Evolutionary conservation across 2,113 vertebrate species (phyloP), one percentile per base, ranked within the genome.

Genomic region (Pardalotus punctatus): DNA sequence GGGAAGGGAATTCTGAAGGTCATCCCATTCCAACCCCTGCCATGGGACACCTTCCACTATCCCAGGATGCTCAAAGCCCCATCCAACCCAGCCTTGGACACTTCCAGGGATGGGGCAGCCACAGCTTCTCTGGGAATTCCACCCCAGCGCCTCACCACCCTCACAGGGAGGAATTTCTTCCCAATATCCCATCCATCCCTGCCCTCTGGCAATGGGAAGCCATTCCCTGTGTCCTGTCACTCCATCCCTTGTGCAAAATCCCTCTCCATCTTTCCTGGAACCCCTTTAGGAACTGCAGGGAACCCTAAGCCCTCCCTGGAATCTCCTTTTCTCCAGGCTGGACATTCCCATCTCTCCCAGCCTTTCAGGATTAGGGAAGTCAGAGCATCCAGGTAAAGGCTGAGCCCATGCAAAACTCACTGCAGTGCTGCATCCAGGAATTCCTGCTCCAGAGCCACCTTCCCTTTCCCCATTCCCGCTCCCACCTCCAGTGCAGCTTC

Each of bases 141-240:
- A 0, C 1, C 0, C 21, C 60, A 90, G 17, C 0, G 1, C 1
- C 0, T 78, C 35, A 21, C 3, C 24, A 38, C 27, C 9, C 11
- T 77, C 27, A 0, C 22, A 69, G 3, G 0, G 0, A 60, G 15
- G 6, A 8, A 69, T 53, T 69, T 0, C 54, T 28, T 60, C 27
- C 45, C 45, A 53, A 53, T n/a, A 69, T 38, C 28, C 10, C 11
- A 60, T 2, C 62, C 2, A 2, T 0, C 17, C 14, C 9, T 35
- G 7, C 5, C 38, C 38, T 40, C 38, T 40, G 38, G 38, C 17
- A 78, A 5, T 25, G 6, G 14, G 11, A 60, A 78, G 7, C 14
- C 64, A 35, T 47, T 12, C 14, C 31, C 35, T 10, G 21, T 29
- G 11, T 54, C 31, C 53, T 73, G 6, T 8, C 1, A 0, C 10